These are phyloP conservation scores for Propithecus deckenii DNA, from an alignment of 2,797 vertebrate genomes.

Conservation along the genomic window DNA sequence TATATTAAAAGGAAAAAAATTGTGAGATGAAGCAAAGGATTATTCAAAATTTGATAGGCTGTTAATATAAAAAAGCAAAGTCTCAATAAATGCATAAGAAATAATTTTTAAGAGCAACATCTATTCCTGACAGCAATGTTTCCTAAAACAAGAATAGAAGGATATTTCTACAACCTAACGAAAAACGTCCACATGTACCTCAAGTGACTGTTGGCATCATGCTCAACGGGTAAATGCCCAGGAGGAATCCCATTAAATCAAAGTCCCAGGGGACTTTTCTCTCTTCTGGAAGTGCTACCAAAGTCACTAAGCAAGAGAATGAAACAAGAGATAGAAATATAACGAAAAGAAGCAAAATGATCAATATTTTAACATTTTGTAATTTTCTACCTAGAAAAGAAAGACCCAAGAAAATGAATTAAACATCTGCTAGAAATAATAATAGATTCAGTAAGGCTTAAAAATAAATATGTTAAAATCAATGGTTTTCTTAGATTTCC, in stretches of 20 bases:
- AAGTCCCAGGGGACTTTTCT: not conserved
- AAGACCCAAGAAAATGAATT: not conserved
- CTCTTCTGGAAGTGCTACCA: not conserved
- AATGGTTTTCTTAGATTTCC: not conserved
- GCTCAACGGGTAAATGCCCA: not conserved
- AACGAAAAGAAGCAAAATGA: not conserved
- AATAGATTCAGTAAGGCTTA: constrained; percentile 18
- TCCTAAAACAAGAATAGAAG: not conserved
- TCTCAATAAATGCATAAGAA: not conserved
- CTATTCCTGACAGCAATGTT: not conserved
- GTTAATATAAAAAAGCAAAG: not conserved
- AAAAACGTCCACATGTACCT: not conserved
- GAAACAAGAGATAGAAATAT: not conserved
- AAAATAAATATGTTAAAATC: constrained; percentile 25
- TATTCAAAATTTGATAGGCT: not conserved
- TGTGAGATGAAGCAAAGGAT: not conserved
- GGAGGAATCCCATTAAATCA: not conserved
- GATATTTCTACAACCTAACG: not conserved
- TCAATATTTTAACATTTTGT: not conserved
- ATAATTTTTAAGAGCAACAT: not conserved
- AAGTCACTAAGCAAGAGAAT: not conserved
- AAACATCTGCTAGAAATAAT: constrained; percentile 31
- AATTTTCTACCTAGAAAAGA: not conserved
- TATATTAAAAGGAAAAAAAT: not conserved
- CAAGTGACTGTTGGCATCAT: not conserved